Evolutionary conservation across 2,113 vertebrate species (phyloP).

Genomic region (Lynx canadensis): DNA sequence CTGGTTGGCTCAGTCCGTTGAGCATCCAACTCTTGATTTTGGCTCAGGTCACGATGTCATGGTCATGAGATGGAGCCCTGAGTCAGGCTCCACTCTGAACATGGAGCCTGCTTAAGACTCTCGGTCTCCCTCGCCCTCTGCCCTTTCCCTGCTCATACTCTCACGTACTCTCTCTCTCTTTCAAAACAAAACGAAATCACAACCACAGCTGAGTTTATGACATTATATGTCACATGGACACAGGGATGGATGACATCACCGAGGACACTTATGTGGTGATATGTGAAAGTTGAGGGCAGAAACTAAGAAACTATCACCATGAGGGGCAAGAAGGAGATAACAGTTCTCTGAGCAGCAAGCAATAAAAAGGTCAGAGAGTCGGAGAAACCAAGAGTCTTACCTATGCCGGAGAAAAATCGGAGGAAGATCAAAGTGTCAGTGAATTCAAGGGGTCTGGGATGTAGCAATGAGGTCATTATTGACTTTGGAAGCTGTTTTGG

Average conservation of each 20-base stretch:
- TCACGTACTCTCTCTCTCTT: too few relatives aligned
- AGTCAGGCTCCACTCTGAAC: too few relatives aligned
- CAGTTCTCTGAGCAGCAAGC: neutral
- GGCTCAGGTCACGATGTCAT: too few relatives aligned
- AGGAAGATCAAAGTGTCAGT: neutral
- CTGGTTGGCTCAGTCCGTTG: too few relatives aligned
- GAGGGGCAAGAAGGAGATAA: neutral
- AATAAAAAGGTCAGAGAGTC: neutral
- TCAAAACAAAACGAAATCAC: neutral
- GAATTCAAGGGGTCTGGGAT: neutral
- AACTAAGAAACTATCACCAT: neutral
- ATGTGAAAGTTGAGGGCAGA: neutral
- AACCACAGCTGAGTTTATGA: neutral
- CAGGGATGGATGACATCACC: neutral
- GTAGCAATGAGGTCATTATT: neutral
- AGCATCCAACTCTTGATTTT: too few relatives aligned
- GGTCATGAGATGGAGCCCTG: too few relatives aligned
- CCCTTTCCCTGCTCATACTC: too few relatives aligned
- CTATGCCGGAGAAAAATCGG: neutral
- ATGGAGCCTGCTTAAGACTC: too few relatives aligned
- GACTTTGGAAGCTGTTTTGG: constrained; percentile 29
- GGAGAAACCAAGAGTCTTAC: neutral
- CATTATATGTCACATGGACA: neutral
- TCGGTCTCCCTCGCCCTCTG: too few relatives aligned
- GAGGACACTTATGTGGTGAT: neutral